phyloP scores from a whole-genome alignment of 1,140 invertebrate species.

The Atta cephalotes region DNA sequence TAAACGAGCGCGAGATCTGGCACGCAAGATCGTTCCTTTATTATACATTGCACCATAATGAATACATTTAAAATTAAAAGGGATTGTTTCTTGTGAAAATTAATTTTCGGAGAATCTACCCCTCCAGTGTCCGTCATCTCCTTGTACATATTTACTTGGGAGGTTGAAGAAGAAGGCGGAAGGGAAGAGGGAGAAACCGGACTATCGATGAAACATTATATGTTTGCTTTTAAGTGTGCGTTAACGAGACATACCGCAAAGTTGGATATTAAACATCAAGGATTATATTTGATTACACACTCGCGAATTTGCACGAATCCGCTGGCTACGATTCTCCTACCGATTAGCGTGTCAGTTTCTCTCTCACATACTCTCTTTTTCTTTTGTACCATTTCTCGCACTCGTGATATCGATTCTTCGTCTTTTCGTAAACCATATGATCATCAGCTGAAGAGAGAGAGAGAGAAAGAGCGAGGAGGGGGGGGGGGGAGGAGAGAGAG shows the following conservation, averaged over 20 bases:
- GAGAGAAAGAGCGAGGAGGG: no score
- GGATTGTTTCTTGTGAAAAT: not conserved
- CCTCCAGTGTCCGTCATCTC: conserved; percentile 7
- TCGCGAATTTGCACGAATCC: conserved; percentile 74
- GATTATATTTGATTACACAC: conserved; percentile 80
- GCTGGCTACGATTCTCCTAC: conserved; percentile 1
- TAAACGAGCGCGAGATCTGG: not conserved
- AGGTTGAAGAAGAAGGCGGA: not conserved
- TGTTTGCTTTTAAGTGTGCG: conserved; percentile 75
- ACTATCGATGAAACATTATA: conserved; percentile 72
- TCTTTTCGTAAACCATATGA: conserved; percentile 23
- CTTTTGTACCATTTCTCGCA: not conserved
- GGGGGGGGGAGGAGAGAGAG: not conserved
- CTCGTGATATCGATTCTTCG: not conserved
- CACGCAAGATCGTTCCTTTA: not conserved
- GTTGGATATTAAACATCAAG: conserved; percentile 70
- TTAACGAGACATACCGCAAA: conserved; percentile 71
- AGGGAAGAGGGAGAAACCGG: no score
- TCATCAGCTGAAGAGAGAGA: not conserved
- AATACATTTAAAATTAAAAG: conserved; percentile 43
- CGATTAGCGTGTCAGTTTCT: not conserved
- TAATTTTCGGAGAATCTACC: conserved; percentile 8
- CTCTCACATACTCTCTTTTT: not conserved
- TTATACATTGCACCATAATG: not conserved
- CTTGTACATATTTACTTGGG: not conserved